Conservation (phyloP, 2,888 invertebrate genomes). For the Syrphus vitripennis region DNA sequence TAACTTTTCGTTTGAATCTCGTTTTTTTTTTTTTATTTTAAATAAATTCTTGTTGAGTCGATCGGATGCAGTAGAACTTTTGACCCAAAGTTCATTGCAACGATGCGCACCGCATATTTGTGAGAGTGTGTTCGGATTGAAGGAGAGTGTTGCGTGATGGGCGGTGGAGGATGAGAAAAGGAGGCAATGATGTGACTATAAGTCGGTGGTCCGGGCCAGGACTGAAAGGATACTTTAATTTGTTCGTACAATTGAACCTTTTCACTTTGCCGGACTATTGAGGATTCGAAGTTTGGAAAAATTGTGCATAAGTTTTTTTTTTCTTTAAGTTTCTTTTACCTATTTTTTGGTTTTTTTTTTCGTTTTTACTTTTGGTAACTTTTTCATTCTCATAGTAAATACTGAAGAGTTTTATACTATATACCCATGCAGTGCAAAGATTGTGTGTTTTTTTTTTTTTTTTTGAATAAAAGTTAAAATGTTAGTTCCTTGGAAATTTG, state of each 20-base stretch:
- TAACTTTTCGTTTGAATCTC: constrained; percentile 28
- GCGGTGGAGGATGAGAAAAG: no score
- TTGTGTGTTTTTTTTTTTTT: background rate
- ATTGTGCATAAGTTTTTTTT: constrained; percentile 33
- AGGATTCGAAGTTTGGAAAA: constrained; percentile 64
- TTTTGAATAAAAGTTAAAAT: background rate
- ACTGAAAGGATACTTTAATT: constrained; percentile 69
- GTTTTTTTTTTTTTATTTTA: background rate
- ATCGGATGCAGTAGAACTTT: constrained; percentile 49
- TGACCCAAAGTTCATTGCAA: constrained; percentile 66
- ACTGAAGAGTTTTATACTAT: constrained; percentile 10
- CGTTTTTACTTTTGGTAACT: background rate
- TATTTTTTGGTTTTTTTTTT: background rate
- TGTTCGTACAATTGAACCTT: constrained; percentile 70
- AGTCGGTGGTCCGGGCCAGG: background rate
- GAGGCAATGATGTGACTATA: constrained; percentile 47
- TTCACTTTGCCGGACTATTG: constrained; percentile 63
- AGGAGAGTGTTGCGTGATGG: background rate
- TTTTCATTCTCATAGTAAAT: background rate
- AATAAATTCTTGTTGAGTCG: constrained; percentile 21
- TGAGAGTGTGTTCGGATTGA: constrained; percentile 17
- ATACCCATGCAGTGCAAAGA: background rate
- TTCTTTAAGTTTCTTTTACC: no score
- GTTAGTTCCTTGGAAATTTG: constrained; percentile 16
- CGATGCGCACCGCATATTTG: constrained; percentile 66